phyloP scores from a whole-genome alignment of 2,888 invertebrate genomes.

The Cataglyphis albicans region DNA sequence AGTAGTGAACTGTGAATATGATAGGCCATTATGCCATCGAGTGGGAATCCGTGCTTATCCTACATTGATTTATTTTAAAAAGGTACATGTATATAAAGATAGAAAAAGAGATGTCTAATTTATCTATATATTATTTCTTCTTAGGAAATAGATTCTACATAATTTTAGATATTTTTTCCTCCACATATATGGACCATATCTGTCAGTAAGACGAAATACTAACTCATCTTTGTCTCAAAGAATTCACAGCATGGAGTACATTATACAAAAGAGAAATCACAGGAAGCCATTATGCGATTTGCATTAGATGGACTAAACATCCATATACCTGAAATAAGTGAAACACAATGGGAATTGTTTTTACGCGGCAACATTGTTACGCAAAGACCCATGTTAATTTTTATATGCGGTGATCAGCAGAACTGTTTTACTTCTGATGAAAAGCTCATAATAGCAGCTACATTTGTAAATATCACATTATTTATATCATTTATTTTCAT shows the following conservation, averaged over 20 bases:
- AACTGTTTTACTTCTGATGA: slow-evolving; percentile 78
- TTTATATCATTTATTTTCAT: slow-evolving; percentile 73
- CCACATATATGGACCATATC: not conserved
- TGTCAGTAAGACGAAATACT: slow-evolving; percentile 20
- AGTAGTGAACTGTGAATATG: slow-evolving; percentile 95
- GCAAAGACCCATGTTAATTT: slow-evolving; percentile 77
- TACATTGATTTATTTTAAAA: slow-evolving; percentile 90
- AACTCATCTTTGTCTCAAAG: slow-evolving; percentile 59
- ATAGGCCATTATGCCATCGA: slow-evolving; percentile 92
- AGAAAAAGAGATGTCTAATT: not conserved
- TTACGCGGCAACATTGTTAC: slow-evolving; percentile 67
- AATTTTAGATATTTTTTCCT: slow-evolving; percentile 3
- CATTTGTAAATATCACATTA: slow-evolving; percentile 88
- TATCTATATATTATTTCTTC: slow-evolving; percentile 25
- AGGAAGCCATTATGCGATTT: slow-evolving; percentile 75
- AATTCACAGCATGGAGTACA: slow-evolving; percentile 76
- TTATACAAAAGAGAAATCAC: slow-evolving; percentile 74
- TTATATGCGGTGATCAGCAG: slow-evolving; percentile 75
- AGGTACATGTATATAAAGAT: slow-evolving; percentile 81
- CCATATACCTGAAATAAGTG: slow-evolving; percentile 76
- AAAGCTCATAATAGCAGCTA: slow-evolving; percentile 89
- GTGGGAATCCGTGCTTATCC: slow-evolving; percentile 93
- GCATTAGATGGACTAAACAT: slow-evolving; percentile 77
- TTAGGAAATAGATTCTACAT: slow-evolving; percentile 4
- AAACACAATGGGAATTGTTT: slow-evolving; percentile 73